Base-by-base conservation (phyloP, 2,797 vertebrate genomes). In the Manis javanica region DNA sequence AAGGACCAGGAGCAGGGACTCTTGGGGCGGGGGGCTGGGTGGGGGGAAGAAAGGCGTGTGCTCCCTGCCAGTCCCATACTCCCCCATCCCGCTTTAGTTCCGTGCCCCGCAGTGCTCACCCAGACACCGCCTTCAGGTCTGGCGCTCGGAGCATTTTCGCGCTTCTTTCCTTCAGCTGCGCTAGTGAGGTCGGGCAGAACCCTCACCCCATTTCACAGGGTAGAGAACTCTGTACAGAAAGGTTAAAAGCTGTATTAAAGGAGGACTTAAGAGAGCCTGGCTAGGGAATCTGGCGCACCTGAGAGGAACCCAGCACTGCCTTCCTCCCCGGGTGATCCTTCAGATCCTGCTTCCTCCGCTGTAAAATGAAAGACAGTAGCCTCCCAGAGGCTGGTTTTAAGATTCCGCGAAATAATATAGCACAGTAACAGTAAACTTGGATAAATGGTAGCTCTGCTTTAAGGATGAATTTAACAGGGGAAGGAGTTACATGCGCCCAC, bases 21-120 rank as follows among this genome's bases (percentile, higher is more conserved):
- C 26, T 1, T 5, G 4, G 34, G 19, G 14, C 1, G 9, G 4
- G 34, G 19, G 11, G 37, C 63, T 8, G 7, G 11, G 37, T 57
- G 42, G 7, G 34, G 19, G 14, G 37, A 9, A 46, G 46, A 46
- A 46, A 46, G 46, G 46, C 1, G 46, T 46, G 46, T 10, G 46
- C 46, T 46, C 46, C 11, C 63, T 3, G 0, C 66, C 79, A 34
- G 74, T 24, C 46, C 61, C 79, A 29, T 3, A 34, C 49, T 29
- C 18, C 49, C 24, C 15, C 0, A 13, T 4, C 51, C 37, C 29
- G 0, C n/a, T 49, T 49, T 5, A 7, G 9, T 39, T 12, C 72
- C 13, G 12, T 16, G 10, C 34, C 78, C 59, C 14, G 2, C 31
- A 4, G 16, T 39, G 83, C 31, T 64, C 66, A 26, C 71, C 46